Base-by-base conservation (phyloP, 2,113 vertebrate genomes). In the Natator depressus region DNA sequence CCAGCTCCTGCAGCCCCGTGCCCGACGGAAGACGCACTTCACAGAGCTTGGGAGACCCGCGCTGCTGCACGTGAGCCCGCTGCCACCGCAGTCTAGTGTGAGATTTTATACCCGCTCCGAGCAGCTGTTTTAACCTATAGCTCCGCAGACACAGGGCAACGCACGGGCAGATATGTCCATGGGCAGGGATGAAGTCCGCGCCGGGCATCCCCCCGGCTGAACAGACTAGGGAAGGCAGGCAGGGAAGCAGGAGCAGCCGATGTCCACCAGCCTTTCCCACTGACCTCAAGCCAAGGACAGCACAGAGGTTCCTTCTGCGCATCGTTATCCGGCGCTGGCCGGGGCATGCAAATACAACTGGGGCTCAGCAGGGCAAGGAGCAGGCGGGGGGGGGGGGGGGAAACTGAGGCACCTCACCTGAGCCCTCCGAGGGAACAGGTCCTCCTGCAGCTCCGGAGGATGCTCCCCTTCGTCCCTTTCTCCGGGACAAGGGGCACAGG, bases 251-350 rank as follows among this genome's bases (percentile, higher is more conserved):
- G n/a, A 79, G 89, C 89, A 83, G 83, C 93, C 57, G n/a, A 35
- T 50, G 42, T 50, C 90, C 93, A 91, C 38, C 87, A 49, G 86
- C 94, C 55, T 89, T 88, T 80, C 94, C 90, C 90, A 35, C 90
- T 97, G 98, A 98, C 98, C 98, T 98, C 97, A 87, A 98, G 90
- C 96, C 98, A 98, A 98, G 98, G 98, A 97, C 98, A 96, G 98
- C 93, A 5, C 84, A 6, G 59, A 69, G 7, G 86, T 80, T 27
- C 82, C 89, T 46, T 76, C 94, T 35, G 88, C 88, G 87, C 90
- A 89, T 79, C 93, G 55, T 31, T 42, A 62, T 65, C 80, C 86
- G 27, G 59, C 76, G 49, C 12, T 4, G 17, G 69, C 80, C 20
- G 38, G 38, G 59, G 38, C 80, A 5, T 22, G 47, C 47, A 11